Conservation (phyloP, 92 coral and sea anemone genomes). For the Diadumene lineata region DNA sequence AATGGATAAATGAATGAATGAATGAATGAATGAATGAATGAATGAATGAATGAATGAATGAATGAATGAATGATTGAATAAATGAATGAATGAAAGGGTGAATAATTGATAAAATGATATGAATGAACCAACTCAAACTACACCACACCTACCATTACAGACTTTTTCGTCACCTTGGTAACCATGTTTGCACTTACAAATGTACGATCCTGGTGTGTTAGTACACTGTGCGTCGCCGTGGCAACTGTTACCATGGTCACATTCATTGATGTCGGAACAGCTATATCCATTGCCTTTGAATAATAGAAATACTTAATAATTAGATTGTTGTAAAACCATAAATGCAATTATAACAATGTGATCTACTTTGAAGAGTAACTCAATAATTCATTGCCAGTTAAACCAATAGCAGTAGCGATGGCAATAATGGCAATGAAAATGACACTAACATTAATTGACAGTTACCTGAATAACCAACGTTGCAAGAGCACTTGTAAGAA, state of each 20-base stretch:
- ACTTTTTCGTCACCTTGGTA: conserved; percentile 12
- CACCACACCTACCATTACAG: too few species aligned
- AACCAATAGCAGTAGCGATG: background rate
- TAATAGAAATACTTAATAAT: background rate
- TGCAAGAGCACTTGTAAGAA: conserved; percentile 23
- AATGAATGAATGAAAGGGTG: too few species aligned
- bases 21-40: too few species aligned
- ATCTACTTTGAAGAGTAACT: too few species aligned
- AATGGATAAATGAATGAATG: too few species aligned
- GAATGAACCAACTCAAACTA: too few species aligned
- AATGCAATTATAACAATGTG: background rate
- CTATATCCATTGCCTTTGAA: too few species aligned
- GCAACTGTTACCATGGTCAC: background rate
- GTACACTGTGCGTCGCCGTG: background rate
- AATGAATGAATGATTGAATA: too few species aligned
- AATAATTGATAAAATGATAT: too few species aligned
- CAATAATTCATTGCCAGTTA: too few species aligned
- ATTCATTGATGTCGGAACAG: conserved; percentile 17
- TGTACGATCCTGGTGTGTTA: conserved; percentile 5
- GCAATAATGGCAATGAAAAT: background rate
- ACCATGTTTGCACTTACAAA: conserved; percentile 13
- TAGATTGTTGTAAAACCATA: background rate
- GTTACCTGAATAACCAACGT: conserved; percentile 6
- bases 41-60: too few species aligned
- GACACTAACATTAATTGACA: background rate